A percentile compares a stretch with the other conserved stretches of the same genome.
Evolutionary conservation across 1,140 invertebrate genomes (phyloP).

Genomic region (Lasioglossum albipes): DNA sequence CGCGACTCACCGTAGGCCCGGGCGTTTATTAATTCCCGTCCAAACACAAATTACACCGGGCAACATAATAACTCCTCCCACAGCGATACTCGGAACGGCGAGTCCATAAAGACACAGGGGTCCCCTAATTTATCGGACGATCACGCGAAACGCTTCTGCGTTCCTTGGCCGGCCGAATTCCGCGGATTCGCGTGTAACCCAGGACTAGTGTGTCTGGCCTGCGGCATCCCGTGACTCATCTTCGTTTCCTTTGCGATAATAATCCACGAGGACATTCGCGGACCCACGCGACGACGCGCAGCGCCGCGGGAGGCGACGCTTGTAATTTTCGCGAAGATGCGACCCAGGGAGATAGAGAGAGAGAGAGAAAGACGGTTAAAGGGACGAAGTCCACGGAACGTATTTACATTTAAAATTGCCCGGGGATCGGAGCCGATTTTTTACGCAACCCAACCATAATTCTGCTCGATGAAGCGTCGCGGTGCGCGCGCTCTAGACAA

Average conservation of each 20-base stretch:
- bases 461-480: background rate
- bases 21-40: background rate
- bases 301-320: slow-evolving; percentile 10
- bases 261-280: slow-evolving; percentile 1
- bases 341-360: too few species aligned
- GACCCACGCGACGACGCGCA: slow-evolving; percentile 20
- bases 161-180: slow-evolving; percentile 16
- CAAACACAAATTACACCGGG: slow-evolving; percentile 28
- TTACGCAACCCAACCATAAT: background rate
- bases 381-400: background rate
- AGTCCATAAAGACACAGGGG: slow-evolving; percentile 42
- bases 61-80: slow-evolving; percentile 39
- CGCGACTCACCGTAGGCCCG: background rate
- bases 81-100: slow-evolving; percentile 20
- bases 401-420: slow-evolving; percentile 2
- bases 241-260: background rate
- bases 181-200: slow-evolving; percentile 6
- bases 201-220: too few species aligned
- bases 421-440: background rate
- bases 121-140: slow-evolving; percentile 39
- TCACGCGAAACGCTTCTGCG: slow-evolving; percentile 41
- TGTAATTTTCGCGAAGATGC: background rate
- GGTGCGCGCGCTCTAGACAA: background rate
- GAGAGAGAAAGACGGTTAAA: background rate
- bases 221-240: background rate